Conservation (phyloP, 1,140 invertebrate genomes). For the Papilio machaon region DNA sequence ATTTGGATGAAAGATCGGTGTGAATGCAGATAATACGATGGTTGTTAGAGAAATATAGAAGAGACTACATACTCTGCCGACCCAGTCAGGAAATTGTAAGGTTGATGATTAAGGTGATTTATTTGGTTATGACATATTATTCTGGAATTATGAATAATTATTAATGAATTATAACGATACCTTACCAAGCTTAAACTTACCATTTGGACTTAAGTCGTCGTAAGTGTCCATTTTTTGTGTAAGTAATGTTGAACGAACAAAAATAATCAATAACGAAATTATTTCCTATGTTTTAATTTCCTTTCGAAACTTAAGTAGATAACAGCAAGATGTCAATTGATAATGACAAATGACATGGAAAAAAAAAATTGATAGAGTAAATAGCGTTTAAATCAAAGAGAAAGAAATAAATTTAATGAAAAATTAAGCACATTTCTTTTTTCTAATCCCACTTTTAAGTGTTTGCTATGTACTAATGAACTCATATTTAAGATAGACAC, state of each 20-base stretch:
- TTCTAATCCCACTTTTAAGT: not conserved
- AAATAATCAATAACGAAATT: not conserved
- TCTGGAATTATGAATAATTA: not conserved
- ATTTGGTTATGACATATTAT: not conserved
- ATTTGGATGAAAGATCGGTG: no score
- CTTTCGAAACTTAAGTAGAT: no score
- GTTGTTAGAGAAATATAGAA: no score
- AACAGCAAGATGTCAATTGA: no score
- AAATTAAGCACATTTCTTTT: not conserved
- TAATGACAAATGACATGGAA: not conserved
- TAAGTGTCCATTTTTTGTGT: conserved; percentile 37
- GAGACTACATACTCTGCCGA: no score
- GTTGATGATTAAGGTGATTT: not conserved
- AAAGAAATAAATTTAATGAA: not conserved
- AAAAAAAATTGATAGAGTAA: not conserved
- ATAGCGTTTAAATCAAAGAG: not conserved
- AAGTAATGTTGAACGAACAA: not conserved
- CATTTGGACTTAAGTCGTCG: conserved; percentile 52
- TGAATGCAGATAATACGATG: no score
- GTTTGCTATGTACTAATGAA: not conserved
- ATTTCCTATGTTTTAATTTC: not conserved
- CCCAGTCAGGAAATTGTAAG: no score
- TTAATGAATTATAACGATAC: not conserved
- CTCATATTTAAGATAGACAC: not conserved
- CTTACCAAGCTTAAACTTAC: conserved; percentile 37